Conservation (phyloP, 1,140 invertebrate genomes). For the Neuroterus valhalla region DNA sequence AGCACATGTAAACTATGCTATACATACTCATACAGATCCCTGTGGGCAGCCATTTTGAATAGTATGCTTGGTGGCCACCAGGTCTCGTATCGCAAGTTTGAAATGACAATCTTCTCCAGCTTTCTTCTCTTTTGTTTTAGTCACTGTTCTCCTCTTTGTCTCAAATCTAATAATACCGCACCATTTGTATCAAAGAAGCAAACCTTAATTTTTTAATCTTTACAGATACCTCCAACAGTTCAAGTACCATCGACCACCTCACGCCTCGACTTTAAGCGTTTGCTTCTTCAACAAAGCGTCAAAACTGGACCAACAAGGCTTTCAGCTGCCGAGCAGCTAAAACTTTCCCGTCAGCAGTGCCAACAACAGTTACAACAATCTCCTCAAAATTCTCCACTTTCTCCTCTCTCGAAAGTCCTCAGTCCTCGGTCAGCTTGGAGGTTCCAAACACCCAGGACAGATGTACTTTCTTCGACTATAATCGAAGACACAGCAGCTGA, state of each 20-base stretch:
- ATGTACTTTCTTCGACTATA: constrained; percentile 89
- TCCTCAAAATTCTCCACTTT: constrained; percentile 75
- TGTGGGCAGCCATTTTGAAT: no score
- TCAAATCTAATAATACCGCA: no score
- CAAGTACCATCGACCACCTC: constrained; percentile 79
- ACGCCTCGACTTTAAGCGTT: constrained; percentile 87
- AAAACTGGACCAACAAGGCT: constrained; percentile 79
- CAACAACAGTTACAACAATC: constrained; percentile 65
- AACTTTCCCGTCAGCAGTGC: constrained; percentile 80
- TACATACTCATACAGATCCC: no score
- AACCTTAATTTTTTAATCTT: neutral
- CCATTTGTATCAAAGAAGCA: no score
- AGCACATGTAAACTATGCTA: no score
- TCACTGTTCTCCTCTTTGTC: no score
- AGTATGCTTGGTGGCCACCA: no score
- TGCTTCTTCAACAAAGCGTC: constrained; percentile 83
- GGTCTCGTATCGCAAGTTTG: no score
- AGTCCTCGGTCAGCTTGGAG: constrained; percentile 83
- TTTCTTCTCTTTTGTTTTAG: no score
- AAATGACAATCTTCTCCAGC: no score
- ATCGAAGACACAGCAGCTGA: constrained; percentile 80
- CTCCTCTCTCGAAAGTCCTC: constrained; percentile 79
- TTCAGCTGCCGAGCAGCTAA: constrained; percentile 89
- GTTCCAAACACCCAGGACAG: constrained; percentile 83
- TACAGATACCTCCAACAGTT: constrained; percentile 59